These are phyloP conservation scores for Eulithis testata DNA, from an alignment of 2,888 invertebrate genomes.

Conservation along the genomic window DNA sequence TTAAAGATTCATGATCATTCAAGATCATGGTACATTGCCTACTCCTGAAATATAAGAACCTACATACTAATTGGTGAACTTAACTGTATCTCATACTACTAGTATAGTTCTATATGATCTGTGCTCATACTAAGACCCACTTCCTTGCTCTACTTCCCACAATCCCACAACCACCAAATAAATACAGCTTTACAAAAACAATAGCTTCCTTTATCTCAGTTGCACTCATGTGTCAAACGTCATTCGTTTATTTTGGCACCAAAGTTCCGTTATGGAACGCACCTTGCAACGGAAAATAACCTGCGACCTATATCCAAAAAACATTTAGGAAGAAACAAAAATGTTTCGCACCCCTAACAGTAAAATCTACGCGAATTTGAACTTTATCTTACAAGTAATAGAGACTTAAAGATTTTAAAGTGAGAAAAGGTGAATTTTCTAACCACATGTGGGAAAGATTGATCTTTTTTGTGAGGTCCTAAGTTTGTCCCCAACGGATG, in stretches of 20 bases:
- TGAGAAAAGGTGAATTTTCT: slow-evolving; percentile 22
- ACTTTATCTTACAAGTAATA: slow-evolving; percentile 6
- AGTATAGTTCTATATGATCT: not conserved
- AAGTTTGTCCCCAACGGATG: slow-evolving; percentile 72
- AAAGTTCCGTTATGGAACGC: slow-evolving; percentile 75
- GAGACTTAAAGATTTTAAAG: not conserved
- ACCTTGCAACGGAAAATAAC: slow-evolving; percentile 83
- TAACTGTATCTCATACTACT: no score
- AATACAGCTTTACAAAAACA: slow-evolving; percentile 69
- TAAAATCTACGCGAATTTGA: slow-evolving; percentile 1
- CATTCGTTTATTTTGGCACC: slow-evolving; percentile 75
- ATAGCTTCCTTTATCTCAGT: slow-evolving; percentile 69
- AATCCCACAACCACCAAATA: slow-evolving; percentile 27
- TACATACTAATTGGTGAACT: no score
- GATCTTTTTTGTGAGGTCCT: slow-evolving; percentile 66
- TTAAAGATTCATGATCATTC: no score
- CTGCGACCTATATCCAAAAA: slow-evolving; percentile 72
- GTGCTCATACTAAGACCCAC: slow-evolving; percentile 15
- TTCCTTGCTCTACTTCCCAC: slow-evolving; percentile 30
- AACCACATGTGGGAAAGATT: slow-evolving; percentile 67
- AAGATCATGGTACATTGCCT: no score
- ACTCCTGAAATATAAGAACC: no score
- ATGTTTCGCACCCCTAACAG: slow-evolving; percentile 6
- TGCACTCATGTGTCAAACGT: slow-evolving; percentile 63
- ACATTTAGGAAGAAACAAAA: slow-evolving; percentile 23